Conservation (phyloP, 2,888 invertebrate genomes). For the Heteromyza rotundicornis region DNA sequence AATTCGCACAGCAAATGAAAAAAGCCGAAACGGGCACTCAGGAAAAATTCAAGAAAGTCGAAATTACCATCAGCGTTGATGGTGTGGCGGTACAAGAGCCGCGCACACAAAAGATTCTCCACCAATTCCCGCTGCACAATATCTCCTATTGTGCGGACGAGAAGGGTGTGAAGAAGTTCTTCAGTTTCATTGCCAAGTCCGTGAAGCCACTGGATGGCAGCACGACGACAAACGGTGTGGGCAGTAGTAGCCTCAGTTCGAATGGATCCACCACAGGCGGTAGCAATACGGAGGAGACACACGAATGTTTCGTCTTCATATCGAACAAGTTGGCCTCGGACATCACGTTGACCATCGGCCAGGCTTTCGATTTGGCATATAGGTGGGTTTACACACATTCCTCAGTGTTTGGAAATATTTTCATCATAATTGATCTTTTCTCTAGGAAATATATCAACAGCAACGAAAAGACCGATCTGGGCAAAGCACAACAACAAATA, state of each 20-base stretch:
- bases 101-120: slow-evolving; percentile 79
- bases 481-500: slow-evolving; percentile 87
- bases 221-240: slow-evolving; percentile 28
- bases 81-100: slow-evolving; percentile 91
- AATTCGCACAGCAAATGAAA: slow-evolving; percentile 90
- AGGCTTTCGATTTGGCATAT: slow-evolving; percentile 97
- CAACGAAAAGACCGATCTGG: slow-evolving; percentile 87
- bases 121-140: slow-evolving; percentile 95
- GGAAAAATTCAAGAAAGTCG: slow-evolving; percentile 88
- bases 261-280: slow-evolving; percentile 21
- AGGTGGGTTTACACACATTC: slow-evolving; percentile 67
- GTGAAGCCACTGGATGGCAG: slow-evolving; percentile 38
- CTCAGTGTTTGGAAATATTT: no score
- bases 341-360: slow-evolving; percentile 96
- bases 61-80: slow-evolving; percentile 96
- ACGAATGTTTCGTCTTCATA: slow-evolving; percentile 96
- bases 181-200: slow-evolving; percentile 66
- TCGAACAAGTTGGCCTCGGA: slow-evolving; percentile 97
- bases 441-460: slow-evolving; percentile 88
- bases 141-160: slow-evolving; percentile 99
- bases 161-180: slow-evolving; percentile 96
- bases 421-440: background rate
- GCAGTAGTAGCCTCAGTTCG: slow-evolving; percentile 27
- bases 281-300: slow-evolving; percentile 70
- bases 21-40: slow-evolving; percentile 82